phyloP scores from a whole-genome alignment of 2,888 invertebrate genomes.

The Erebia epiphron region DNA sequence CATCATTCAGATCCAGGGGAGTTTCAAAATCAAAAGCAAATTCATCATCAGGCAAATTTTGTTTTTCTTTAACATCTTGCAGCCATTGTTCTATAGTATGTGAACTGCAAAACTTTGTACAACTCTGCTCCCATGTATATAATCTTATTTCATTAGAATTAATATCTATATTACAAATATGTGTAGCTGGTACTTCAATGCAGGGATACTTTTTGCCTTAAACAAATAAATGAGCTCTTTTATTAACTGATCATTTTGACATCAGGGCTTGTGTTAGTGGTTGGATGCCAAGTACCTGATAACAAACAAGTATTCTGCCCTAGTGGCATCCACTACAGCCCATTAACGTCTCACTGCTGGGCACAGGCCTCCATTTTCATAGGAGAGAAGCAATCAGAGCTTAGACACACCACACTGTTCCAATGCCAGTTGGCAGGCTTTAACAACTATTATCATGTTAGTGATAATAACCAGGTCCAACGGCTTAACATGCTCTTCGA shows the following conservation, averaged over 20 bases:
- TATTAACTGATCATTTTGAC: conserved; percentile 1
- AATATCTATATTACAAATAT: conserved; percentile 81
- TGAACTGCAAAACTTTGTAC: conserved; percentile 48
- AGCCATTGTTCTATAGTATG: conserved; percentile 57
- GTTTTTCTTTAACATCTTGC: conserved; percentile 56
- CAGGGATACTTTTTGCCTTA: conserved; percentile 69
- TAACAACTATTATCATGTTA: no score
- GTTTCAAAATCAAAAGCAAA: conserved; percentile 52
- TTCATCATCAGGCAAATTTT: conserved; percentile 63
- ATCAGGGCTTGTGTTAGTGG: no score
- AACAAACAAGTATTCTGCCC: no score
- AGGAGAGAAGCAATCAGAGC: no score
- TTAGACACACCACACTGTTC: no score
- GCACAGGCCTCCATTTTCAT: no score
- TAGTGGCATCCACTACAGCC: no score
- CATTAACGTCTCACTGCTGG: no score
- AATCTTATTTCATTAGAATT: conserved; percentile 53
- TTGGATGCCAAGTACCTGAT: no score
- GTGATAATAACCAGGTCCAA: no score
- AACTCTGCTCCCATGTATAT: conserved; percentile 57
- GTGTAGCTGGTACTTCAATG: conserved; percentile 85
- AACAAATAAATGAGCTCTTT: conserved; percentile 21
- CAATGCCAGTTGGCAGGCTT: no score
- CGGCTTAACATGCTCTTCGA: no score
- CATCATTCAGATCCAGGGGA: conserved; percentile 44